Percentiles rank a stretch among this genome's conserved stretches.
phyloP scores from a whole-genome alignment of 2,888 invertebrate species.

The Ypsolopha sequella region DNA sequence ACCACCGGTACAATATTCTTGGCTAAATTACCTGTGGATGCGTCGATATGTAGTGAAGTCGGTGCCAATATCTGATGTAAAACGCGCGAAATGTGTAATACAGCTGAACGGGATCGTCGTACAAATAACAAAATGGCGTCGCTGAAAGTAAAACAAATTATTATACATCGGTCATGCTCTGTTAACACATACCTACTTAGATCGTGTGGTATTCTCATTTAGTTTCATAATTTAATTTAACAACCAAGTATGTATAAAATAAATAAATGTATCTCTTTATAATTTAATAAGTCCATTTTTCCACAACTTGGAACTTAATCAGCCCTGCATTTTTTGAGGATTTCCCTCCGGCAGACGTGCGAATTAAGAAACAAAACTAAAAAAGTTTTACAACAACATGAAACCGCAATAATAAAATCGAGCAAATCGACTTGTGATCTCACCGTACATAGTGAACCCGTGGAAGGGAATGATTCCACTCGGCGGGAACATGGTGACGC shows the following conservation, averaged over 20 bases:
- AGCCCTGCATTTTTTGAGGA: no score
- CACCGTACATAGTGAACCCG: slow-evolving; percentile 98
- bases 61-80: slow-evolving; percentile 92
- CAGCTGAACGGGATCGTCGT: slow-evolving; percentile 87
- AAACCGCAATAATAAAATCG: background rate
- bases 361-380: no score
- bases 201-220: no score
- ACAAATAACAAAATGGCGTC: slow-evolving; percentile 94
- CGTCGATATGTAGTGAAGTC: slow-evolving; percentile 91
- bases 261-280: no score
- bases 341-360: no score
- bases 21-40: slow-evolving; percentile 78
- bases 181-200: no score
- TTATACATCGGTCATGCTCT: background rate
- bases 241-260: no score
- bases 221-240: no score
- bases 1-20: no score
- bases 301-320: no score
- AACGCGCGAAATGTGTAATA: slow-evolving; percentile 93
- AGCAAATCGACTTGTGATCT: slow-evolving; percentile 11
- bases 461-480: slow-evolving; percentile 97
- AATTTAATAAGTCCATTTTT: background rate
- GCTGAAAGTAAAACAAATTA: slow-evolving; percentile 65
- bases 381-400: no score
- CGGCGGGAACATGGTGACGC: slow-evolving; percentile 87